These are phyloP conservation scores for Olivierus martensii DNA, from an alignment of 1,140 invertebrate species.

Conservation along the genomic window DNA sequence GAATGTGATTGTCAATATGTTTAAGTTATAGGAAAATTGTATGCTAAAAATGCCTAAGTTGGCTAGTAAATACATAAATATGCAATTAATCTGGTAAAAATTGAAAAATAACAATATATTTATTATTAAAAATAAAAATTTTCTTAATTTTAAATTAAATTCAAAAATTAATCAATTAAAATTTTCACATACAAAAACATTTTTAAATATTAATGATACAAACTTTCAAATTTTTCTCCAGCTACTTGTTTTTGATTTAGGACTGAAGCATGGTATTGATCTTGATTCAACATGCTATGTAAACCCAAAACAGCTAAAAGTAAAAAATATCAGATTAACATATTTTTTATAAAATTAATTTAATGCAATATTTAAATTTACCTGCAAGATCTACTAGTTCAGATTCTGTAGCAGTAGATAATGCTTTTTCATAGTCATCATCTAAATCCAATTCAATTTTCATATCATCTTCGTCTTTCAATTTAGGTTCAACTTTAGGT, in stretches of 20 bases:
- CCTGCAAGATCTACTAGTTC: constrained; percentile 98
- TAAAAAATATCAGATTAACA: not conserved
- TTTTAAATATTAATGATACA: no score
- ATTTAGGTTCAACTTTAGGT: constrained; percentile 56
- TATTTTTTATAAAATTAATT: not conserved
- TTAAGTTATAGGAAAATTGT: no score
- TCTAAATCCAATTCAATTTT: constrained; percentile 84
- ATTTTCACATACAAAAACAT: no score
- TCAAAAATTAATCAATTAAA: no score
- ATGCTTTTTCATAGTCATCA: constrained; percentile 90
- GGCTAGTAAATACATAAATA: no score
- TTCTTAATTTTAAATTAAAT: no score
- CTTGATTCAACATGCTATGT: constrained; percentile 99
- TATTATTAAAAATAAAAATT: no score
- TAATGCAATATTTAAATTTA: constrained; percentile 30
- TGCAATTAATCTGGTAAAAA: no score
- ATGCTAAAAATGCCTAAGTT: no score
- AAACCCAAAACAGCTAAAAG: constrained; percentile 87
- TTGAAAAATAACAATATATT: no score
- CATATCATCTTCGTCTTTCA: constrained; percentile 48
- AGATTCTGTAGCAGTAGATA: constrained; percentile 80
- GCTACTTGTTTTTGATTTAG: constrained; percentile 75
- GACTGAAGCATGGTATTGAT: constrained; percentile 94
- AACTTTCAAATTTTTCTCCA: constrained; percentile 27
- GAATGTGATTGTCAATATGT: no score